phyloP scores from a whole-genome alignment of 1,140 invertebrate species.

The Phymastichus coffea region DNA sequence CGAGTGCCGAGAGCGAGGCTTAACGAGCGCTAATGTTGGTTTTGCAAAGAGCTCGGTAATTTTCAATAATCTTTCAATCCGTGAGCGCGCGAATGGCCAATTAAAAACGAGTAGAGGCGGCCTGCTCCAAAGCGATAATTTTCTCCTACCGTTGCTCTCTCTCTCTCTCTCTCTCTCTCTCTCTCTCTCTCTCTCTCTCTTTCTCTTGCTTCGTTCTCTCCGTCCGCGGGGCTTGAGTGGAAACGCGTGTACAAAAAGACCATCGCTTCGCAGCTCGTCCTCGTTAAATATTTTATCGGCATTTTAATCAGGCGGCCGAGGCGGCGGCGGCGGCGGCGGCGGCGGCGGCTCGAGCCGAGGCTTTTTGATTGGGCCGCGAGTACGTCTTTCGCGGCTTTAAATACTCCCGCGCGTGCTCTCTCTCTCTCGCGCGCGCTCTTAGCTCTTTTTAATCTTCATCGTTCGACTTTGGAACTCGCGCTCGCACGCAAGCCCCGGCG shows the following conservation, averaged over 20 bases:
- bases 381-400: constrained; percentile 18
- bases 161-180: too few species aligned
- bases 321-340: too few species aligned
- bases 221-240: too few species aligned
- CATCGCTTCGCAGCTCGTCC: too few species aligned
- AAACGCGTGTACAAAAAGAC: too few species aligned
- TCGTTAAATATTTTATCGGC: constrained; percentile 28
- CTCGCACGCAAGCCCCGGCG: background rate
- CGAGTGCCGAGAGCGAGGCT: too few species aligned
- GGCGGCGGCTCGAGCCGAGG: background rate
- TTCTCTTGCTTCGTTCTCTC: too few species aligned
- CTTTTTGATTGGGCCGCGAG: constrained; percentile 25
- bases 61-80: constrained; percentile 21
- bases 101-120: background rate
- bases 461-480: too few species aligned
- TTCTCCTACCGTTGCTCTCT: constrained; percentile 13
- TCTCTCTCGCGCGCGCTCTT: background rate
- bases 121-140: constrained; percentile 12
- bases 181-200: too few species aligned
- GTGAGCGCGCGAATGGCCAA: background rate
- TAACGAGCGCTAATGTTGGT: constrained; percentile 6
- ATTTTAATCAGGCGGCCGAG: constrained; percentile 19
- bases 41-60: background rate
- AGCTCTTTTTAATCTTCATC: constrained; percentile 29
- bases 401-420: constrained; percentile 14